A percentile compares a stretch with the other conserved stretches of the same genome.
These are phyloP conservation scores for Drosophila albomicans DNA, from an alignment of 1,140 invertebrate species.

Conservation along the genomic window DNA sequence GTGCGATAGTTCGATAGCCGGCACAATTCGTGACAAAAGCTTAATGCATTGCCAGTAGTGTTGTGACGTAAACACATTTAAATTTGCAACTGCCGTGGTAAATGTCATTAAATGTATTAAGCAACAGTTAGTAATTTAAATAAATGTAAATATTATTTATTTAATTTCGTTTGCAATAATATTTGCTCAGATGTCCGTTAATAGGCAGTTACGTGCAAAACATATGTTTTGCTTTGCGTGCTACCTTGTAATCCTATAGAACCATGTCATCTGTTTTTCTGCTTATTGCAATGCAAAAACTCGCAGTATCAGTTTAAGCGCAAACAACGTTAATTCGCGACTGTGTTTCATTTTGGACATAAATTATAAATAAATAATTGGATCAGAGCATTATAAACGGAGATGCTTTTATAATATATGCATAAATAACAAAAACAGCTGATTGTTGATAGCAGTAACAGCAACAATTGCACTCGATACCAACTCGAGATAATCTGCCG, in stretches of 20 bases:
- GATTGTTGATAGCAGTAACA: constrained; percentile 33
- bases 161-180: no score
- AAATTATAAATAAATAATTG: constrained; percentile 26
- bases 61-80: neutral
- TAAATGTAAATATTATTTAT: no score
- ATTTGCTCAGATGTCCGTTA: neutral
- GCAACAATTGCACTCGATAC: constrained; percentile 19
- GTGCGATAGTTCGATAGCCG: no score
- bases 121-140: no score
- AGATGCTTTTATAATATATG: constrained; percentile 16
- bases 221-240: neutral
- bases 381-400: neutral
- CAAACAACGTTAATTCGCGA: constrained; percentile 31
- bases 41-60: neutral
- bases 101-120: no score
- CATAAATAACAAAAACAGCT: constrained; percentile 15
- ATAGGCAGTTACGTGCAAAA: neutral
- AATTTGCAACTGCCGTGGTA: neutral
- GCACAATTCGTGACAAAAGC: neutral
- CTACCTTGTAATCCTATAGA: neutral
- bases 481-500: neutral
- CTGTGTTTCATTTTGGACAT: constrained; percentile 3
- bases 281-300: constrained; percentile 32
- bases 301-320: constrained; percentile 22
- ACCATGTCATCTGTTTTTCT: constrained; percentile 15